Evolutionary conservation across 2,888 invertebrate species (phyloP).

Genomic region (Gari tellinella): DNA sequence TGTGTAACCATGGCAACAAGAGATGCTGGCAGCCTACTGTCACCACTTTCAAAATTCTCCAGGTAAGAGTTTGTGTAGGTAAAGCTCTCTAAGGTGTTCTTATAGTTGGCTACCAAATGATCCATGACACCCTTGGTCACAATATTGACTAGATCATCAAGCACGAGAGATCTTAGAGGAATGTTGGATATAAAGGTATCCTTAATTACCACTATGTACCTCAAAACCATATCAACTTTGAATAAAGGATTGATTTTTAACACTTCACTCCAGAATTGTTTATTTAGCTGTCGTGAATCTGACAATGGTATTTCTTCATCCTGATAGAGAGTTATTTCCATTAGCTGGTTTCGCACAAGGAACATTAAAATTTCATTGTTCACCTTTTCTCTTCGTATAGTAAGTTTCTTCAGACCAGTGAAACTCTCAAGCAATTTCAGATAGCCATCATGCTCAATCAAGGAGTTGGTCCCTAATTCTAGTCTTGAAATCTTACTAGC

Average conservation of each 20-base stretch:
- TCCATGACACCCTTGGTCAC: conserved; percentile 71
- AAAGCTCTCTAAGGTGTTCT: conserved; percentile 60
- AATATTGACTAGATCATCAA: conserved; percentile 70
- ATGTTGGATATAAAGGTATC: conserved; percentile 65
- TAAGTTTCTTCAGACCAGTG: conserved; percentile 52
- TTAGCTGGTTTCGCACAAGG: conserved; percentile 51
- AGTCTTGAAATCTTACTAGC: conserved; percentile 59
- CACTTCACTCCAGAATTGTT: conserved; percentile 62
- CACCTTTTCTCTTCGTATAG: conserved; percentile 64
- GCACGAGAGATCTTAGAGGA: conserved; percentile 62
- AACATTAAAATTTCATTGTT: conserved; percentile 61
- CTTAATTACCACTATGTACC: conserved; percentile 67
- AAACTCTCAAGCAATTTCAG: conserved; percentile 56
- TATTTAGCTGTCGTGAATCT: conserved; percentile 56
- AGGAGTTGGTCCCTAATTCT: conserved; percentile 57
- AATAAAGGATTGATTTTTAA: conserved; percentile 59
- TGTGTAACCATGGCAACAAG: conserved; percentile 60
- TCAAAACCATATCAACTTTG: conserved; percentile 61
- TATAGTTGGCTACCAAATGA: conserved; percentile 58
- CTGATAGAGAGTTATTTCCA: conserved; percentile 64
- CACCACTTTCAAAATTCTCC: conserved; percentile 67
- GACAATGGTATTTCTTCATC: conserved; percentile 65
- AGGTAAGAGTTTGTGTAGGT: conserved; percentile 68
- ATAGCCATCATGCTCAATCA: conserved; percentile 65
- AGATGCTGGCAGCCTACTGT: conserved; percentile 62